Percentiles rank a stretch among this genome's conserved stretches.
Conservation (phyloP, 2,113 vertebrate genomes). For the Myotis lucifugus region DNA sequence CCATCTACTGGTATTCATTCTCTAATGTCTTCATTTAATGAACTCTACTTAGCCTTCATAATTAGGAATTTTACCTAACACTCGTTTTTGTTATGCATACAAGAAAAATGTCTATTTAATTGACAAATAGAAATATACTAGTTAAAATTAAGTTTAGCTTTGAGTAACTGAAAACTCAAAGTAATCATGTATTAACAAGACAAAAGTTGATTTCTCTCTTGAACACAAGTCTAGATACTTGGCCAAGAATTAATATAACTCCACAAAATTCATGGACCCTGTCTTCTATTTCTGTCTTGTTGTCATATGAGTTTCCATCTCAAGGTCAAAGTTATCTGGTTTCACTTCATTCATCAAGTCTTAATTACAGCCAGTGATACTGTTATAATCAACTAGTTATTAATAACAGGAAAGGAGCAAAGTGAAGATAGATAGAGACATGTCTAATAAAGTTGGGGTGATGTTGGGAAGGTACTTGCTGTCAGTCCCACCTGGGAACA, state of each 20-base stretch:
- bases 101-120: not conserved
- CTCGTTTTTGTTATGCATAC: not conserved
- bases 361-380: not conserved
- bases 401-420: no score
- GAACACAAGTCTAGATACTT: not conserved
- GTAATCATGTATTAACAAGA: not conserved
- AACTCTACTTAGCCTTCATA: not conserved
- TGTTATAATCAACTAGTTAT: no score
- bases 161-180: not conserved
- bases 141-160: not conserved
- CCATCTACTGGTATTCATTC: not conserved
- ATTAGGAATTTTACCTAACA: not conserved
- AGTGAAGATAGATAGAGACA: no score
- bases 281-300: not conserved
- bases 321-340: not conserved
- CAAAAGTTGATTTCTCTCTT: conserved; percentile 20
- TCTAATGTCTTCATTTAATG: not conserved
- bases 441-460: no score
- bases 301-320: not conserved
- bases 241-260: not conserved
- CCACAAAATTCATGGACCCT: not conserved
- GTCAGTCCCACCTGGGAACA: no score
- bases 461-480: no score
- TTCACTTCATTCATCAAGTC: not conserved
- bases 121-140: not conserved